A percentile compares a stretch with the other conserved stretches of the same genome.
Conservation (phyloP, 2,888 invertebrate species). For the Epirrita christyi region DNA sequence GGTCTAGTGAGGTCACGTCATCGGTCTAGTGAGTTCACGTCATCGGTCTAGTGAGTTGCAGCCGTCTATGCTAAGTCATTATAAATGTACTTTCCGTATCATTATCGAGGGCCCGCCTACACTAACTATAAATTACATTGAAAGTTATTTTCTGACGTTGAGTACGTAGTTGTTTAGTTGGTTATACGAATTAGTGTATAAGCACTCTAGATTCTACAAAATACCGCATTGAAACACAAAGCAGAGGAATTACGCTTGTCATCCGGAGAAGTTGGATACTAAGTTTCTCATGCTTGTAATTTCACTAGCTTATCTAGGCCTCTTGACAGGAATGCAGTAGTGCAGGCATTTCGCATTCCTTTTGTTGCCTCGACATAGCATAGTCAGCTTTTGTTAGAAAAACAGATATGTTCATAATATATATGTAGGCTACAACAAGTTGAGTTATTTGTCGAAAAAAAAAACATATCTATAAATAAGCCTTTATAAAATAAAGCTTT, state of each 20-base stretch:
- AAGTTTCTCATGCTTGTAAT: slow-evolving; percentile 15
- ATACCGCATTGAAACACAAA: slow-evolving; percentile 17
- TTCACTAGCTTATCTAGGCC: slow-evolving; percentile 20
- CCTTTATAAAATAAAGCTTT: no score
- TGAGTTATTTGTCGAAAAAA: no score
- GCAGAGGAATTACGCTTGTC: slow-evolving; percentile 27
- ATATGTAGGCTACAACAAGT: no score
- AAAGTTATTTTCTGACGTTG: not conserved
- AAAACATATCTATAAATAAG: no score
- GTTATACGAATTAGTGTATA: not conserved
- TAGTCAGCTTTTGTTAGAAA: not conserved
- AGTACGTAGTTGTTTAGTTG: not conserved
- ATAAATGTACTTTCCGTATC: no score
- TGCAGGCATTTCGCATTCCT: slow-evolving; percentile 21
- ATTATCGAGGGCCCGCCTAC: no score
- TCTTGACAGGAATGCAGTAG: slow-evolving; percentile 2
- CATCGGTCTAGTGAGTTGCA: no score
- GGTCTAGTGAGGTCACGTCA: no score
- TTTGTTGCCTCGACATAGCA: slow-evolving; percentile 11
- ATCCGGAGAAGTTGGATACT: slow-evolving; percentile 28
- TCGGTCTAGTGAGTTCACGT: no score
- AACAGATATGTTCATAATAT: not conserved
- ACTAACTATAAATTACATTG: no score
- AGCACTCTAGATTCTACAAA: not conserved
- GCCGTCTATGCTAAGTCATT: no score